Conservation (phyloP, 2,888 invertebrate genomes). For the Hyposoter didymator region DNA sequence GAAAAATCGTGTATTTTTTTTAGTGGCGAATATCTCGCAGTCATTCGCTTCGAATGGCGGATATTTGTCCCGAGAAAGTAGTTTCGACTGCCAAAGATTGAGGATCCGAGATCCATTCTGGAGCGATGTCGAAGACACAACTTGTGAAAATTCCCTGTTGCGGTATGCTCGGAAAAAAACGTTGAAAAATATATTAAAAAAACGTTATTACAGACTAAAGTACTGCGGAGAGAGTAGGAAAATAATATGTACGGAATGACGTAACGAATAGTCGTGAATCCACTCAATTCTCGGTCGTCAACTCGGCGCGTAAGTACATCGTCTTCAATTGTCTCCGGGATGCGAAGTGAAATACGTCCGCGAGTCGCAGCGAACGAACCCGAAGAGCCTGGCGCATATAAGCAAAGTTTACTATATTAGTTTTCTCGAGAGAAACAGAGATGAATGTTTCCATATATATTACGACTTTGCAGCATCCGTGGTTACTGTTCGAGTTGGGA, state of each 20-base stretch:
- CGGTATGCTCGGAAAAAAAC: neutral
- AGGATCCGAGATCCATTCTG: conserved; percentile 23
- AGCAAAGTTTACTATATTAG: conserved; percentile 55
- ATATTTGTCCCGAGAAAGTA: conserved; percentile 5
- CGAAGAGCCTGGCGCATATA: conserved; percentile 22
- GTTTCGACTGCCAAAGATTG: neutral
- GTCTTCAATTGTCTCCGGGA: conserved; percentile 60
- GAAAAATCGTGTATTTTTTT: conserved; percentile 38
- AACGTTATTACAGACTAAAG: conserved; percentile 49
- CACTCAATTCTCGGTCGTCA: conserved; percentile 63
- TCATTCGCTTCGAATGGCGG: conserved; percentile 23
- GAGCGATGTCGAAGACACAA: conserved; percentile 6
- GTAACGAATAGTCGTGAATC: conserved; percentile 61
- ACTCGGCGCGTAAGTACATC: conserved; percentile 56
- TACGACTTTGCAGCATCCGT: conserved; percentile 15
- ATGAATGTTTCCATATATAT: conserved; percentile 45
- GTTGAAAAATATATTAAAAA: conserved; percentile 30
- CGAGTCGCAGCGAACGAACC: neutral
- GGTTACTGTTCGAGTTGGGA: conserved; percentile 9
- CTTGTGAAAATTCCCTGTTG: conserved; percentile 1
- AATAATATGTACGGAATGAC: conserved; percentile 48
- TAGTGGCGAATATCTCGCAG: conserved; percentile 45
- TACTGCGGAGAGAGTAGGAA: conserved; percentile 46
- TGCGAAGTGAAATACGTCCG: conserved; percentile 29
- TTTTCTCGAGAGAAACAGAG: conserved; percentile 53